phyloP scores from a whole-genome alignment of 1,140 invertebrate species.

The Hycleus cichorii region DNA sequence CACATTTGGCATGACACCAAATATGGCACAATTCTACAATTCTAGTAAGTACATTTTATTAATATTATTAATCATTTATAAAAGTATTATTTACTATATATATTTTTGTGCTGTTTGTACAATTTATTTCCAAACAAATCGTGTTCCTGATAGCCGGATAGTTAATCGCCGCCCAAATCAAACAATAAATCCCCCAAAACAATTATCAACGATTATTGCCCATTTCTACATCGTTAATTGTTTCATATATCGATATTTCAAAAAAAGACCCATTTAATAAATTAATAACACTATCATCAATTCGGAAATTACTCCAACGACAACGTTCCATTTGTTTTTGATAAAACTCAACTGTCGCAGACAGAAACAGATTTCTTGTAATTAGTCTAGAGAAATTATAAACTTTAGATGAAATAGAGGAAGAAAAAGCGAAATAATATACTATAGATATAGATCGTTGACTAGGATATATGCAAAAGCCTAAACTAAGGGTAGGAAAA shows the following conservation, averaged over 20 bases:
- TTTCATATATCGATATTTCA: background rate
- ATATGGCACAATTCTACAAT: constrained; percentile 9
- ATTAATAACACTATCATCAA: constrained; percentile 3
- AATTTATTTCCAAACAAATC: constrained; percentile 2
- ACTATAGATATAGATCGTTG: no score
- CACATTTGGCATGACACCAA: constrained; percentile 13
- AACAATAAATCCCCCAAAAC: constrained; percentile 9
- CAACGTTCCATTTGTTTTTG: no score
- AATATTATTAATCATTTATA: background rate
- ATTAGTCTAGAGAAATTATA: no score
- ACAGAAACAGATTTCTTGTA: no score
- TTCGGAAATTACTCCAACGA: no score
- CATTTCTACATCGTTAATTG: constrained; percentile 26
- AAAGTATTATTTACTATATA: background rate
- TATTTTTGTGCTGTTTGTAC: constrained; percentile 1
- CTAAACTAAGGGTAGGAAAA: constrained; percentile 38
- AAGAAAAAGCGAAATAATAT: no score
- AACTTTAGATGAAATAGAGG: no score
- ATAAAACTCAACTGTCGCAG: no score
- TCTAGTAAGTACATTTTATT: constrained; percentile 16
- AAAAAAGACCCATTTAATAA: constrained; percentile 4
- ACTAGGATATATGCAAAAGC: constrained; percentile 40
- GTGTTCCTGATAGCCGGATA: constrained; percentile 1
- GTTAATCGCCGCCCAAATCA: constrained; percentile 12
- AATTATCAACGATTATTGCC: constrained; percentile 27